A percentile compares a stretch with the other conserved stretches of the same genome.
Evolutionary conservation across 2,113 vertebrate genomes (phyloP).

Genomic region (Psittacus erithacus): DNA sequence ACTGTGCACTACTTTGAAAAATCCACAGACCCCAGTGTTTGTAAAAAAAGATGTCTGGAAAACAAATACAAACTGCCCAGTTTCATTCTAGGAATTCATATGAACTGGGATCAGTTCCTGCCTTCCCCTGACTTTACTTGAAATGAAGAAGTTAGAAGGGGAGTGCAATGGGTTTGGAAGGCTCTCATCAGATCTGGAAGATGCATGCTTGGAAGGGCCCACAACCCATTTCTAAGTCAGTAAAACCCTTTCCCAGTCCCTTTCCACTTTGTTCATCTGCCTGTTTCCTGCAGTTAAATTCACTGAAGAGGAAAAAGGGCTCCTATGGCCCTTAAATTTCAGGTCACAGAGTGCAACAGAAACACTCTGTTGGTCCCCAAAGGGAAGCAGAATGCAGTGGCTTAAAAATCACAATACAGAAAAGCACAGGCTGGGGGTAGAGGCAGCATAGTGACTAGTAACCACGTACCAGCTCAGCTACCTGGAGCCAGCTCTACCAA

Average conservation of each 20-base stretch:
- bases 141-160: neutral
- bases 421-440: neutral
- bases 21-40: neutral
- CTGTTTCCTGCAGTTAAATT: neutral
- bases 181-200: neutral
- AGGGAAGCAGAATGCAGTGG: neutral
- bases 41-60: neutral
- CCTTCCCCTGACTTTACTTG: neutral
- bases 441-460: neutral
- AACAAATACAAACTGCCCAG: neutral
- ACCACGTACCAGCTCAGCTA: fast-evolving
- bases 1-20: neutral
- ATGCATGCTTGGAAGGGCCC: neutral
- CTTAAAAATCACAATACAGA: neutral
- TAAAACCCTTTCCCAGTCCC: neutral
- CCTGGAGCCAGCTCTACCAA: neutral
- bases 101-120: neutral
- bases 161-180: neutral
- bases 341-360: neutral
- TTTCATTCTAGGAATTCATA: neutral
- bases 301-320: neutral
- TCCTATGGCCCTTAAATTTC: neutral
- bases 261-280: neutral
- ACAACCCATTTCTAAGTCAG: neutral
- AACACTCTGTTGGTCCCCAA: neutral